Evolutionary conservation across 2,888 invertebrate species (phyloP).

Genomic region (Entomobrya multifasciata): DNA sequence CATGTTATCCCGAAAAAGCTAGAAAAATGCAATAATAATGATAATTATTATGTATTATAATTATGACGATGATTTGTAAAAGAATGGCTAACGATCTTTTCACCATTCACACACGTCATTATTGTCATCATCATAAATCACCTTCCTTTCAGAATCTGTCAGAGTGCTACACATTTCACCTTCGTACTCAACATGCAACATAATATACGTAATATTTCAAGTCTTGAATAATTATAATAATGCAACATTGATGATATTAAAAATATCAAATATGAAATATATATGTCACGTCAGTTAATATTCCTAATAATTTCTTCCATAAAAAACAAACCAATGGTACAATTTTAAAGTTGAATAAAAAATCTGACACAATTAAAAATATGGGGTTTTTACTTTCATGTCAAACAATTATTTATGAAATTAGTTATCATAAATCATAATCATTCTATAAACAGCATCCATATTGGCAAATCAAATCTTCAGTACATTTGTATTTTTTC

Average conservation of each 20-base stretch:
- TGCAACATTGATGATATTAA: neutral
- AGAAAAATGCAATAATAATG: neutral
- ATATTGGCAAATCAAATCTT: too few relatives aligned
- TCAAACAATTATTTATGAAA: neutral
- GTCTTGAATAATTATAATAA: slow-evolving; percentile 1
- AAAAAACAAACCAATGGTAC: slow-evolving; percentile 15
- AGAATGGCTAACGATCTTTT: neutral
- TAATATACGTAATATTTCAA: neutral
- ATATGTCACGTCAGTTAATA: neutral
- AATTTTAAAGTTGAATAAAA: slow-evolving; percentile 1
- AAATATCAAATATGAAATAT: neutral
- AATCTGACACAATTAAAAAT: neutral
- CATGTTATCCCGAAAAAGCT: neutral
- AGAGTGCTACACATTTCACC: neutral
- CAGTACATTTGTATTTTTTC: too few relatives aligned
- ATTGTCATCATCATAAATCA: neutral
- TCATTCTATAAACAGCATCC: too few relatives aligned
- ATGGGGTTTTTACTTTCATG: neutral
- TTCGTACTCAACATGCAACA: neutral
- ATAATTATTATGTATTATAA: neutral
- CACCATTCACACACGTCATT: too few relatives aligned
- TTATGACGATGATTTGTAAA: neutral
- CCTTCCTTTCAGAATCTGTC: neutral
- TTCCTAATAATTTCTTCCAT: slow-evolving; percentile 30
- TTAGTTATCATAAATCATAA: too few relatives aligned